Conservation (phyloP, 2,888 invertebrate species). For the Drosophila nr. medialis region DNA sequence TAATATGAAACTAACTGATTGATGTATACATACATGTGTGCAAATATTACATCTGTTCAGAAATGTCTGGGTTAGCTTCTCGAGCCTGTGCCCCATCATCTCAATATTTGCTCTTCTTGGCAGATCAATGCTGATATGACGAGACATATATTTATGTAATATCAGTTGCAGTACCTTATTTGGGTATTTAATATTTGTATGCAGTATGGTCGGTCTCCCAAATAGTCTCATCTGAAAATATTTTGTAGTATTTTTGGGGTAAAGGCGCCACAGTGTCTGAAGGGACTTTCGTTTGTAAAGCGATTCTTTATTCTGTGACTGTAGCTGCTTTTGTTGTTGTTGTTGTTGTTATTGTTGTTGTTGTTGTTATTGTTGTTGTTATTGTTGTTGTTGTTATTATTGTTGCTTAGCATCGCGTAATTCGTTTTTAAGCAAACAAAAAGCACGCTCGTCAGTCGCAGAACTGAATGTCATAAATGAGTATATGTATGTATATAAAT, state of each 20-base stretch:
- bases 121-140: no score
- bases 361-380: background rate
- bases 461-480: background rate
- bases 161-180: background rate
- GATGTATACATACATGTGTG: background rate
- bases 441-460: constrained; percentile 14
- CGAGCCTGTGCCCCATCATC: no score
- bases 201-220: background rate
- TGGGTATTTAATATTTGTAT: background rate
- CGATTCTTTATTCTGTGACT: background rate
- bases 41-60: background rate
- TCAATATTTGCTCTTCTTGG: background rate
- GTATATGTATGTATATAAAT: no score
- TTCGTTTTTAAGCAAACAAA: constrained; percentile 40
- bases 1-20: background rate
- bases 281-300: constrained; percentile 23
- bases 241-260: background rate
- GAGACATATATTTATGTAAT: background rate
- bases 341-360: background rate
- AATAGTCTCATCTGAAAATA: background rate
- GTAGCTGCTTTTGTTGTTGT: background rate
- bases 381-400: constrained; percentile 2
- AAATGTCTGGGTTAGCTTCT: background rate
- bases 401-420: constrained; percentile 41
- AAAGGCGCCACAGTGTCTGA: constrained; percentile 2